Percentiles rank a stretch among this genome's conserved stretches.
phyloP scores from a whole-genome alignment of 2,113 vertebrate species.

The Dendrocopos noguchii region DNA sequence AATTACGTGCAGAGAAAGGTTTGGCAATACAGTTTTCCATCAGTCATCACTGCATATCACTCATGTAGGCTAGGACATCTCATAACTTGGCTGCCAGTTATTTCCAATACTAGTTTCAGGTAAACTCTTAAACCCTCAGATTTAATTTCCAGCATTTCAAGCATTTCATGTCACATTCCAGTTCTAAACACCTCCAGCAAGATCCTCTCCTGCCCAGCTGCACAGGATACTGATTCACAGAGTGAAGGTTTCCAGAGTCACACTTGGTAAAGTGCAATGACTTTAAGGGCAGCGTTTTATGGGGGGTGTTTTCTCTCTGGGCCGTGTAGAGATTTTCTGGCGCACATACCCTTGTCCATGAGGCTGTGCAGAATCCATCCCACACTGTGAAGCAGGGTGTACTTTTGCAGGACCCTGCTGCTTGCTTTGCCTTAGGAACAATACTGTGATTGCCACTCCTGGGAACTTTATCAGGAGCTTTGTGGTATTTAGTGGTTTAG shows the following conservation, averaged over 20 bases:
- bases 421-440: neutral
- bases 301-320: neutral
- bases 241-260: neutral
- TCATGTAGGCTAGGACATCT: neutral
- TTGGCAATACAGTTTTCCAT: neutral
- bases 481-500: neutral
- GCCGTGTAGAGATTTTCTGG: neutral
- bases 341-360: too few species aligned
- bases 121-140: neutral
- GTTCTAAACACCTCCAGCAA: neutral
- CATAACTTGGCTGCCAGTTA: neutral
- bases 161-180: neutral
- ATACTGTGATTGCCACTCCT: neutral
- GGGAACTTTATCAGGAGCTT: neutral
- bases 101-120: neutral
- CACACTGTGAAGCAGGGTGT: neutral
- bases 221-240: neutral
- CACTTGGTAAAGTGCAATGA: neutral
- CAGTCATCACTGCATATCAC: neutral
- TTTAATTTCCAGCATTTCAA: neutral
- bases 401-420: neutral
- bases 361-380: neutral
- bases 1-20: neutral
- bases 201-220: neutral
- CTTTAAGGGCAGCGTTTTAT: neutral